Evolutionary conservation across 2,113 vertebrate genomes (phyloP).

Genomic region (Pandion haliaetus): DNA sequence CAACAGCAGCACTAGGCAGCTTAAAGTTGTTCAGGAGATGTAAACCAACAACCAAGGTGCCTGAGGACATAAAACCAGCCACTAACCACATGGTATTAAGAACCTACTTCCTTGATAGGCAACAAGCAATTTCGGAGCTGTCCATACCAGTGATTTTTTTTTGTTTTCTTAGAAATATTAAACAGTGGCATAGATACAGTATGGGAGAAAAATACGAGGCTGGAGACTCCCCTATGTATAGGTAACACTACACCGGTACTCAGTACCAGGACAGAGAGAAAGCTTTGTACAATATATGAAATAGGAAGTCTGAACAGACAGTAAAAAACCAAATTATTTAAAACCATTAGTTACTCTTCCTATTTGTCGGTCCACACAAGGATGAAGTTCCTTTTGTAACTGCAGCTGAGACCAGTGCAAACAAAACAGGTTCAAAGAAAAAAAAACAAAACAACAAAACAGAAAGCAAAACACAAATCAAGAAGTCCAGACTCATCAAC

Average conservation of each 20-base stretch:
- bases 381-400: background rate
- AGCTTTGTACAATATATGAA: background rate
- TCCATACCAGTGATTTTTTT: background rate
- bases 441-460: background rate
- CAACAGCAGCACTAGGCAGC: background rate
- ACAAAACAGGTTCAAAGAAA: background rate
- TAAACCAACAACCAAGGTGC: background rate
- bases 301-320: background rate
- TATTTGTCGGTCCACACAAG: background rate
- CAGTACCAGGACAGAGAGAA: background rate
- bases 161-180: background rate
- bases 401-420: background rate
- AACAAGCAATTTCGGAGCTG: background rate
- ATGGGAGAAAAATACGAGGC: fast-evolving
- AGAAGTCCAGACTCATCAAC: background rate
- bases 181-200: background rate
- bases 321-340: background rate
- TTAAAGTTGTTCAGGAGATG: background rate
- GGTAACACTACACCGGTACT: too few relatives aligned
- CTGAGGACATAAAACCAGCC: background rate
- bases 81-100: background rate
- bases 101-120: background rate
- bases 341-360: background rate
- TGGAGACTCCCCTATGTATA: background rate
- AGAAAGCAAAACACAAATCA: background rate